phyloP scores from a whole-genome alignment of 2,113 vertebrate species.

The Gopherus evgoodei region DNA sequence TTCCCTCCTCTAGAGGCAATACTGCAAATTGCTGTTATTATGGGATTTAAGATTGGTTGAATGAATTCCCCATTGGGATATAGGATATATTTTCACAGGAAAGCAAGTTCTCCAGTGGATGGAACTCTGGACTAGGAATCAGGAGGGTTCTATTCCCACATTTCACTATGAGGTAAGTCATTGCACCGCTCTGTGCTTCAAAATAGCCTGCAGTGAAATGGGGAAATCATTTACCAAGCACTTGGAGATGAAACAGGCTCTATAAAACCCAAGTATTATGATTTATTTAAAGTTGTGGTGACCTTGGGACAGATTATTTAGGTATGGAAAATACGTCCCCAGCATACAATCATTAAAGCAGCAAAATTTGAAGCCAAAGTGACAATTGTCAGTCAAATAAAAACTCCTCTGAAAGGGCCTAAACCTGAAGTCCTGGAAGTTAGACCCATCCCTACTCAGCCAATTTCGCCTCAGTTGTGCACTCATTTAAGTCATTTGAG shows the following conservation, averaged over 20 bases:
- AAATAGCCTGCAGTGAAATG: not conserved
- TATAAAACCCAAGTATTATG: not conserved
- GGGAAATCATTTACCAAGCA: not conserved
- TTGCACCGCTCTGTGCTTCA: not conserved
- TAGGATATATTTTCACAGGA: not conserved
- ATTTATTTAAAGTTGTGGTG: not conserved
- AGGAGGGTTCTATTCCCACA: not conserved
- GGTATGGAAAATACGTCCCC: not conserved
- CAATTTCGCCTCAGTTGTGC: not conserved
- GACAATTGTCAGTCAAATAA: not conserved
- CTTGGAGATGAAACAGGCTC: not conserved
- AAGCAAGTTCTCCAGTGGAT: rapidly evolving
- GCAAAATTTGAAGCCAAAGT: not conserved
- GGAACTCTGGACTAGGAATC: not conserved
- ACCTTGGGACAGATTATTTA: not conserved
- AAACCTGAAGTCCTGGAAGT: not conserved
- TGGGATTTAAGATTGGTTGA: not conserved
- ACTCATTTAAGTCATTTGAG: not conserved
- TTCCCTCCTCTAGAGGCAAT: not conserved
- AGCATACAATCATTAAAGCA: not conserved
- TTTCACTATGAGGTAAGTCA: rapidly evolving
- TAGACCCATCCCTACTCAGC: not conserved
- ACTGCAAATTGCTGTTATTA: not conserved
- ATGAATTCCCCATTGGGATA: not conserved
- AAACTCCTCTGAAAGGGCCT: not conserved